These are phyloP conservation scores for Cheilosia soror DNA, from an alignment of 2,888 invertebrate species.

Conservation along the genomic window DNA sequence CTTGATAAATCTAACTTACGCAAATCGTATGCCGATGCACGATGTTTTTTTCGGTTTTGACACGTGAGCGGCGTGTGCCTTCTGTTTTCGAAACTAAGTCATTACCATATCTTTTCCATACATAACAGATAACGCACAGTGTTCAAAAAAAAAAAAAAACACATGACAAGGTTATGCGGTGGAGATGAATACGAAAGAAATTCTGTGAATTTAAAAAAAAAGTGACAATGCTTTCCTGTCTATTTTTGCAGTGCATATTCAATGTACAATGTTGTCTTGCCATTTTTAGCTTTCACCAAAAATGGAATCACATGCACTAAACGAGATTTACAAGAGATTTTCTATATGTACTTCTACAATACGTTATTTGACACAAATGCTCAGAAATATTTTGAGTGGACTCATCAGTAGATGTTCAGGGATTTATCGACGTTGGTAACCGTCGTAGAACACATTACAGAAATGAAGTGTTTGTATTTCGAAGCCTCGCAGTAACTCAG, in stretches of 20 bases:
- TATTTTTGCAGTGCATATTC: not conserved
- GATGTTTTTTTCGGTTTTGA: conserved; percentile 2
- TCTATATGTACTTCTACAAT: no score
- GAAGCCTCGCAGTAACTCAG: no score
- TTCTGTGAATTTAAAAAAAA: not conserved
- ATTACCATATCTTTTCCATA: not conserved
- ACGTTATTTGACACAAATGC: no score
- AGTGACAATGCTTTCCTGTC: not conserved
- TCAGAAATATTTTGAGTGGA: no score
- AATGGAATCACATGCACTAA: no score
- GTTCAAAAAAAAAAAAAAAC: not conserved
- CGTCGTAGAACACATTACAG: no score
- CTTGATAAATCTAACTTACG: conserved; percentile 8
- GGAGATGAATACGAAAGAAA: not conserved
- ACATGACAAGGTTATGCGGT: not conserved
- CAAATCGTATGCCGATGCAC: conserved; percentile 6
- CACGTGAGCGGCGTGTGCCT: conserved; percentile 41
- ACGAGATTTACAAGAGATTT: no score
- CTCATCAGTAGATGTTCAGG: no score
- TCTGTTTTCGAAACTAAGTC: conserved; percentile 9
- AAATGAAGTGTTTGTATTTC: no score
- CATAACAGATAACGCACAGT: not conserved
- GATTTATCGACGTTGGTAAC: no score
- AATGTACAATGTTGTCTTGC: not conserved
- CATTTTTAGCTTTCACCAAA: no score